Evolutionary conservation across 2,888 invertebrate genomes (phyloP).

Genomic region (Cephus pulcher): DNA sequence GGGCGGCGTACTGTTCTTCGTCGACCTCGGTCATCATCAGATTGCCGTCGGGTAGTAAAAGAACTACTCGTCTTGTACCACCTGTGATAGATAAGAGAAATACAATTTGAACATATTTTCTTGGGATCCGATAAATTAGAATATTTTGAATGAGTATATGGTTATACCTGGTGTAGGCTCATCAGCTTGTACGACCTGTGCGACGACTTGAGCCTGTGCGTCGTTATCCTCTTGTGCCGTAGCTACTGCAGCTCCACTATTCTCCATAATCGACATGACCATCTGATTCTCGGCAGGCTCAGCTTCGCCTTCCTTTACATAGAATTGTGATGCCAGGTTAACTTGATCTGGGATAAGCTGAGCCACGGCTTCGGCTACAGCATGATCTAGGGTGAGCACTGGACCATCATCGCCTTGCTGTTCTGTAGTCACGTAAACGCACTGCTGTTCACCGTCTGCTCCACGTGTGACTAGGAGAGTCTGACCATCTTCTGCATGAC

Average conservation of each 20-base stretch:
- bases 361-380: conserved; percentile 68
- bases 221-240: conserved; percentile 64
- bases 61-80: conserved; percentile 84
- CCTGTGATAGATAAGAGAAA: conserved; percentile 69
- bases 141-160: background rate
- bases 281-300: conserved; percentile 57
- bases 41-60: conserved; percentile 86
- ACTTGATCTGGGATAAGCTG: conserved; percentile 71
- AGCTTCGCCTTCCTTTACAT: conserved; percentile 63
- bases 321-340: conserved; percentile 60
- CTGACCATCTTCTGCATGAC: conserved; percentile 84
- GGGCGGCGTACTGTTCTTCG: conserved; percentile 84
- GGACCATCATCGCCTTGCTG: conserved; percentile 69
- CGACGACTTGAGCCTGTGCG: conserved; percentile 80
- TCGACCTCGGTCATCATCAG: conserved; percentile 90
- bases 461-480: conserved; percentile 80
- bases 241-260: conserved; percentile 55
- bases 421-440: conserved; percentile 73
- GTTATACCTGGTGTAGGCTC: conserved; percentile 82
- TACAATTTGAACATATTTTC: conserved; percentile 1
- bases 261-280: conserved; percentile 68
- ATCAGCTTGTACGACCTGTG: conserved; percentile 87
- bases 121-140: background rate
- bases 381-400: conserved; percentile 71
- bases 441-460: conserved; percentile 81